Evolutionary conservation across 2,888 invertebrate genomes (phyloP).

Genomic region (Philereme transversata): DNA sequence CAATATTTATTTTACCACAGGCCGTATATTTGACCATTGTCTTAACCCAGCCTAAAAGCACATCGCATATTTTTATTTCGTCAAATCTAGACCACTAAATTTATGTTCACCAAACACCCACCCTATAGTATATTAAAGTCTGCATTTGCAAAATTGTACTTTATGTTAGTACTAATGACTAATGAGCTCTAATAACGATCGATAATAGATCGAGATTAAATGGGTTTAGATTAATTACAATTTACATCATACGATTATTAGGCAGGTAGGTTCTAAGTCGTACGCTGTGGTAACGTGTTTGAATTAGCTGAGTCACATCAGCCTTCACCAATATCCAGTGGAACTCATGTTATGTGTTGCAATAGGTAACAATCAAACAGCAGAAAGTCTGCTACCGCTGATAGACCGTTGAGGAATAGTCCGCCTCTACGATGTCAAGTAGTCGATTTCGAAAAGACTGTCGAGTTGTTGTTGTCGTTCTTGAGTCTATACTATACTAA

Average conservation of each 20-base stretch:
- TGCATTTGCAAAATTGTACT: too few species aligned
- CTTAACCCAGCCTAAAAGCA: too few species aligned
- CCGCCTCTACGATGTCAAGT: constrained; percentile 5
- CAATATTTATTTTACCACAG: too few species aligned
- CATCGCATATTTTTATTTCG: too few species aligned
- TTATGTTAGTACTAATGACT: too few species aligned
- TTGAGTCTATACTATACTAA: neutral
- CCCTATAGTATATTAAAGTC: too few species aligned
- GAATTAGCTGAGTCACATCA: constrained; percentile 12
- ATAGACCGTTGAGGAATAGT: neutral
- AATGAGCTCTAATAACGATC: neutral
- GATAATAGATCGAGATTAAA: neutral
- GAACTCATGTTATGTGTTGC: constrained; percentile 16
- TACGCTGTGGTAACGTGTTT: constrained; percentile 3
- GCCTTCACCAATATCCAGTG: constrained; percentile 17
- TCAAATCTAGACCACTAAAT: too few species aligned
- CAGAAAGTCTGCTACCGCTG: constrained; percentile 18
- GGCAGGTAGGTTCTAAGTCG: neutral
- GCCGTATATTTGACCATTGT: too few species aligned
- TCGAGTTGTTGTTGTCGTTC: neutral
- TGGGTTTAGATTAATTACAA: too few species aligned
- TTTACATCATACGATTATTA: too few species aligned
- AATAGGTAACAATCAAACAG: constrained; percentile 20
- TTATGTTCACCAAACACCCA: too few species aligned
- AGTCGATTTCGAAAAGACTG: neutral